These are phyloP conservation scores for Arothron firmamentum DNA, from an alignment of 2,113 vertebrate genomes.

Conservation along the genomic window DNA sequence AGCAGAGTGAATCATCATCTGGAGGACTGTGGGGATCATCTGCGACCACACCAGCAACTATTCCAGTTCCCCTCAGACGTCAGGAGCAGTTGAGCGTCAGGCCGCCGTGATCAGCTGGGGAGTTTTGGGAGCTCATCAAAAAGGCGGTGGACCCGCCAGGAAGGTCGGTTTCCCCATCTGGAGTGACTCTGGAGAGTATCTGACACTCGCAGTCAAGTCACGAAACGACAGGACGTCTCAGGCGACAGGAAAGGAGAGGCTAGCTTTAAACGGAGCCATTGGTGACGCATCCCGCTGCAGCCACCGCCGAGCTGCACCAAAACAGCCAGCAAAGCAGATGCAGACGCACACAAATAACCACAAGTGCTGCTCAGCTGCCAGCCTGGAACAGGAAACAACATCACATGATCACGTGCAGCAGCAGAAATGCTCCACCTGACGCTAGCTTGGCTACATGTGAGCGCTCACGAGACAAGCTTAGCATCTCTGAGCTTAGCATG, in stretches of 20 bases:
- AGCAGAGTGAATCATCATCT: slow-evolving; percentile 59
- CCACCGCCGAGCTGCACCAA: slow-evolving; percentile 10
- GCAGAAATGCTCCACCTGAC: background rate
- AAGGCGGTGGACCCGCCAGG: slow-evolving; percentile 26
- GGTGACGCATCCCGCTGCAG: slow-evolving; percentile 47
- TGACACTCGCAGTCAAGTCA: background rate
- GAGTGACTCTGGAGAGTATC: slow-evolving; percentile 1
- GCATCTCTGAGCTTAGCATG: too few species aligned
- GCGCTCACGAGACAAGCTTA: background rate
- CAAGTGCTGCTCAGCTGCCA: slow-evolving; percentile 16
- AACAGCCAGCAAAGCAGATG: slow-evolving; percentile 7
- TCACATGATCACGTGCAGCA: background rate
- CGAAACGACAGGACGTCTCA: background rate
- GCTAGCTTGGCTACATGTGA: background rate
- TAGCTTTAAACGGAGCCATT: too few species aligned
- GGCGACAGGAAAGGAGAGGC: background rate
- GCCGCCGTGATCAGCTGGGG: slow-evolving; percentile 29
- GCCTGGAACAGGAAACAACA: background rate
- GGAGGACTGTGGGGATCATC: slow-evolving; percentile 48
- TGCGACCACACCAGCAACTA: slow-evolving; percentile 40
- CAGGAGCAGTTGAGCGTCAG: slow-evolving; percentile 24
- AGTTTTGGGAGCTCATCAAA: slow-evolving; percentile 30
- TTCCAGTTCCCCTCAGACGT: slow-evolving; percentile 31
- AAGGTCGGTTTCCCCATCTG: slow-evolving; percentile 46
- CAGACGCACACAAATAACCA: slow-evolving; percentile 22